Conservation (phyloP, 2,113 vertebrate species). For the Cololabis saira region DNA sequence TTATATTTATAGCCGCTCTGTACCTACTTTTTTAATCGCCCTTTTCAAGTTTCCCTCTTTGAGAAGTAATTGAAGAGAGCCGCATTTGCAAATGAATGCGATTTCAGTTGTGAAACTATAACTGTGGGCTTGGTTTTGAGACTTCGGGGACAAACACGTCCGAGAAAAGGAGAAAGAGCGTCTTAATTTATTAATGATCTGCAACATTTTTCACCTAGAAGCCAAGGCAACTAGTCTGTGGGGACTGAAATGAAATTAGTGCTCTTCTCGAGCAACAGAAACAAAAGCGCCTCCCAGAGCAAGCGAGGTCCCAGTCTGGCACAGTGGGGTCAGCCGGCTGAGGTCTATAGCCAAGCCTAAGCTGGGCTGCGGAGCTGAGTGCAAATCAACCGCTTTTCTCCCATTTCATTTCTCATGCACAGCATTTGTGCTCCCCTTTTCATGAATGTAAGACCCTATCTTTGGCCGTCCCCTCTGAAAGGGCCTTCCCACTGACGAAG, state of each 20-base stretch:
- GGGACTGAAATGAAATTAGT: slow-evolving; percentile 75
- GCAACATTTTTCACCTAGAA: slow-evolving; percentile 92
- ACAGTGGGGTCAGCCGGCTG: slow-evolving; percentile 73
- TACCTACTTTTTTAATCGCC: slow-evolving; percentile 88
- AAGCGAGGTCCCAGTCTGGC: slow-evolving; percentile 72
- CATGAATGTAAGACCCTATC: slow-evolving; percentile 77
- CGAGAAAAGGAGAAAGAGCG: slow-evolving; percentile 75
- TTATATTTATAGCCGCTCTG: slow-evolving; percentile 86
- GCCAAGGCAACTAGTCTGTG: slow-evolving; percentile 93
- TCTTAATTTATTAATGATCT: slow-evolving; percentile 97
- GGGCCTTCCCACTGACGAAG: slow-evolving; percentile 73
- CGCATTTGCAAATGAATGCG: slow-evolving; percentile 98
- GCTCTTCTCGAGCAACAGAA: slow-evolving; percentile 63
- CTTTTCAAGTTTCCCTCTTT: slow-evolving; percentile 89
- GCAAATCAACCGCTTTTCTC: slow-evolving; percentile 76
- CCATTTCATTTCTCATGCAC: slow-evolving; percentile 79
- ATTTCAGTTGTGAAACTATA: slow-evolving; percentile 96
- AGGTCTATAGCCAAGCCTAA: slow-evolving; percentile 64
- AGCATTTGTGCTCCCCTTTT: slow-evolving; percentile 72
- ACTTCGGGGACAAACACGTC: slow-evolving; percentile 92
- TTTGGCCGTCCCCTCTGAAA: slow-evolving; percentile 73
- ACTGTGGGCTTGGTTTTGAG: slow-evolving; percentile 90
- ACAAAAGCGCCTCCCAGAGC: slow-evolving; percentile 69
- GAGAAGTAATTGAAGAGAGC: slow-evolving; percentile 86
- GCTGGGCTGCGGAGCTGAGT: slow-evolving; percentile 68